Evolutionary conservation across 2,888 invertebrate genomes (phyloP), one percentile per base, ranked within the genome.

Genomic region (Meiosimyza decipiens): DNA sequence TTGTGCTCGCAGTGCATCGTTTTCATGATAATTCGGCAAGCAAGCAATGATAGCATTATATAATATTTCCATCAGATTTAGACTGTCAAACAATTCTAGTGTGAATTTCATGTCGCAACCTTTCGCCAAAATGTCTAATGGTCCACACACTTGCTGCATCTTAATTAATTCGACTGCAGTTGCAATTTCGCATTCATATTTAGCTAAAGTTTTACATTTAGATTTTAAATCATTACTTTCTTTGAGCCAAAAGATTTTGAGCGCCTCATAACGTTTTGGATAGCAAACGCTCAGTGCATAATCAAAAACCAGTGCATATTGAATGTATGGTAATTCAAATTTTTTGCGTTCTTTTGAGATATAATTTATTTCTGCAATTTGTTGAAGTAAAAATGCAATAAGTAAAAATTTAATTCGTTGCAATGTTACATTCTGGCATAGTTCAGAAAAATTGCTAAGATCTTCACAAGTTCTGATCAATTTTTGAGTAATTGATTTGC

Each of bases 41-140:
- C 79, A 81, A 3, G 81, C 77, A 1, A 79, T 33, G 47, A 87
- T 77, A 2, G 81, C 74, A 12, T 78, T 69, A 18, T 83, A 80
- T 0, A 86, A 75, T 18, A 76, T 74, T 28, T 80, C 77, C 3
- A 83, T 47, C 6, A 87, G 60, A 1, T 77, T 71, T 40, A 79
- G 69, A 74, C 83, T 87, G 70, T 82, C 80, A 60, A 85, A 77
- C 54, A 82, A 80, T 16, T 79, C 76, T 47, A 87, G 71, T 1
- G 82, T 80, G 1, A 80, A 49, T 9, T 33, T 50, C 9, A 75
- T 74, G 33, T 73, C 50, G 5, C 28, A 6, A 1, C 80, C 79
- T 12, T 75, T 57, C 11, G 73, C 71, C 11, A 84, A 75, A 4
- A 80, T 74, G 1, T 77, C 63, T 60, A 64, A 71, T 40, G 33